A percentile compares a stretch with the other conserved stretches of the same genome.
These are phyloP conservation scores for Panagrolaimus sp. DNA, from an alignment of 1,140 invertebrate species.

Conservation along the genomic window DNA sequence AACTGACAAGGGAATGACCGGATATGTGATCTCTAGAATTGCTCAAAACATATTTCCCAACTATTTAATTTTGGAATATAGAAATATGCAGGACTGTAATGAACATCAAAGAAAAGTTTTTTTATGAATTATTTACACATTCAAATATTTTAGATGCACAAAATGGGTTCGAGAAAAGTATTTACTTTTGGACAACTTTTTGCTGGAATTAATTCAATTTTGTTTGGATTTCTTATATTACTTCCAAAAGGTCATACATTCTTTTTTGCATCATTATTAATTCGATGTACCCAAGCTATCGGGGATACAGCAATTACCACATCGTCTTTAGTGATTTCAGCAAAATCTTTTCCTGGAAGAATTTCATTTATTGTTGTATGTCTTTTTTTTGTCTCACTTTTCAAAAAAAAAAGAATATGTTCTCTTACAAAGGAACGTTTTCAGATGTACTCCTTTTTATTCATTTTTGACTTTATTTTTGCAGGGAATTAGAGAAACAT, in stretches of 20 bases:
- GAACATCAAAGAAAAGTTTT: conserved; percentile 2
- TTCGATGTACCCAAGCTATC: conserved; percentile 77
- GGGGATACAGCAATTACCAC: conserved; percentile 85
- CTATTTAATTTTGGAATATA: too few species aligned
- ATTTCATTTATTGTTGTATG: conserved; percentile 82
- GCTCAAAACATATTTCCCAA: too few species aligned
- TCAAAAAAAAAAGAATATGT: too few species aligned
- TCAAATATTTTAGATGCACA: conserved; percentile 69
- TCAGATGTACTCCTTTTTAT: too few species aligned
- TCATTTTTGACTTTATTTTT: too few species aligned
- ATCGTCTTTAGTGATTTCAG: conserved; percentile 82
- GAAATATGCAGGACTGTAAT: too few species aligned
- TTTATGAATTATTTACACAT: conserved; percentile 27
- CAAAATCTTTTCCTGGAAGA: conserved; percentile 82
- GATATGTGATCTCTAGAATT: too few species aligned
- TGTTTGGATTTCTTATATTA: conserved; percentile 70
- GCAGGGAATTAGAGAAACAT: conserved; percentile 77
- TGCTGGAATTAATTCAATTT: conserved; percentile 64
- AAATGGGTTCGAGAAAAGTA: conserved; percentile 74
- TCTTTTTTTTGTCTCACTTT: neutral
- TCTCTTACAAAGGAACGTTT: too few species aligned
- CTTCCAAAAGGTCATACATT: conserved; percentile 73
- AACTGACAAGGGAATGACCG: too few species aligned
- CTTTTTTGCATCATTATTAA: conserved; percentile 75
- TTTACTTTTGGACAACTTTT: conserved; percentile 81